These are phyloP conservation scores for Heliconius erato DNA, from an alignment of 2,888 invertebrate species.

Conservation along the genomic window DNA sequence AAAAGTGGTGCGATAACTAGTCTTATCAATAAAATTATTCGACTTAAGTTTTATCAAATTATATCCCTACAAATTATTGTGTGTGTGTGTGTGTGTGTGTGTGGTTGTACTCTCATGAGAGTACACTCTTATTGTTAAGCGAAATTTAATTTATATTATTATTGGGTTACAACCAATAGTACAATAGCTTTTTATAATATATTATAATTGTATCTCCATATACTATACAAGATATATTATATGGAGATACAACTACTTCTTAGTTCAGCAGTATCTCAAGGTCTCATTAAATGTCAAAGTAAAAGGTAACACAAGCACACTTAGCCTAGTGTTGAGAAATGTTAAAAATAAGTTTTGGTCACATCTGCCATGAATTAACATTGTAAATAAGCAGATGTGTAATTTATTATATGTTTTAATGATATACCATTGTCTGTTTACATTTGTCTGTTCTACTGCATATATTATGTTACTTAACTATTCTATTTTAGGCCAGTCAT, in stretches of 20 bases:
- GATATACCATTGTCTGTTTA: neutral
- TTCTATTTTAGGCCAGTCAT: no score
- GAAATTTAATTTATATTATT: no score
- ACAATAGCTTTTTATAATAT: no score
- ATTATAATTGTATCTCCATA: no score
- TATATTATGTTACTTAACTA: neutral
- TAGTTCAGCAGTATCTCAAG: constrained; percentile 4
- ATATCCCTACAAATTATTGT: no score
- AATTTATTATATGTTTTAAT: neutral
- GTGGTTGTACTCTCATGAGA: no score
- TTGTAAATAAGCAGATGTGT: constrained; percentile 16
- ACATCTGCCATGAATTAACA: neutral
- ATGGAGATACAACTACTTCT: constrained; percentile 4
- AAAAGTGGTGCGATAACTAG: neutral
- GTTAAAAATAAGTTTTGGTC: neutral
- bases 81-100: no score
- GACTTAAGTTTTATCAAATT: neutral
- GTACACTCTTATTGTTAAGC: no score
- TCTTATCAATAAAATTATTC: neutral
- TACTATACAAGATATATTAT: neutral
- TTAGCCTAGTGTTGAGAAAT: neutral
- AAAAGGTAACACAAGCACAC: constrained; percentile 9
- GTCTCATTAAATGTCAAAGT: constrained; percentile 26
- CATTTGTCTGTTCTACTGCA: no score
- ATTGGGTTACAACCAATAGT: no score